Conservation (phyloP, 2,888 invertebrate species). For the Anoncus sp. region DNA sequence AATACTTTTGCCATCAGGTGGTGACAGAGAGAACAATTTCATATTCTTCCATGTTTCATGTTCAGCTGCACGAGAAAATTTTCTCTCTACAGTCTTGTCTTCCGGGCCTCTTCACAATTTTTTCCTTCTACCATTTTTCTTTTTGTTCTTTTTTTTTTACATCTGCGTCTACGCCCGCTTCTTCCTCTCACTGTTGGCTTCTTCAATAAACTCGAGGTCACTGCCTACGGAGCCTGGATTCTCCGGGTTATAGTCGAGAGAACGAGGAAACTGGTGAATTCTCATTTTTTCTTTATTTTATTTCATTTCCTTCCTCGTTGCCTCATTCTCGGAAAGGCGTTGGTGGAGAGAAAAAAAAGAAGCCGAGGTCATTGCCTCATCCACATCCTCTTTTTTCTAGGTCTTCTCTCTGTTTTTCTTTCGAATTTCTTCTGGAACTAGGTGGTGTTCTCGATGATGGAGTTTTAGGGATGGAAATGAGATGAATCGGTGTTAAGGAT, state of each 20-base stretch:
- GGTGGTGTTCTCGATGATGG: conserved; percentile 63
- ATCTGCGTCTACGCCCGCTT: conserved; percentile 1
- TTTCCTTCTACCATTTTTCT: conserved; percentile 17
- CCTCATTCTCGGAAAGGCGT: conserved; percentile 22
- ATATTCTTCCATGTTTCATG: conserved; percentile 58
- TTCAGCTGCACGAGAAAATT: conserved; percentile 33
- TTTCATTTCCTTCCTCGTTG: conserved; percentile 18
- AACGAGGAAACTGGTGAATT: conserved; percentile 22
- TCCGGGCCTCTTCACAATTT: conserved; percentile 14
- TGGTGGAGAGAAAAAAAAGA: conserved; percentile 13
- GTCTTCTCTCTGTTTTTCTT: conserved; percentile 11
- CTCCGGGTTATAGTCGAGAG: conserved; percentile 19
- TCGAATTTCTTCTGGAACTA: conserved; percentile 16
- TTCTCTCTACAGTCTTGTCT: conserved; percentile 16
- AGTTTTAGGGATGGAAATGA: conserved; percentile 72
- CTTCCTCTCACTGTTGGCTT: conserved; percentile 8
- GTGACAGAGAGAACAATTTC: conserved; percentile 42
- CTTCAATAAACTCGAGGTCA: conserved; percentile 56
- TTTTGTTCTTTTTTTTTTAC: conserved; percentile 9
- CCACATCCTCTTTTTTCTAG: conserved; percentile 5
- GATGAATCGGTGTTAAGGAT: conserved; percentile 71
- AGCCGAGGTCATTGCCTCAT: conserved; percentile 35
- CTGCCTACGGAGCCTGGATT: conserved; percentile 32
- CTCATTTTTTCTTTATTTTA: conserved; percentile 25
- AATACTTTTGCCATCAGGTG: conserved; percentile 39